Percentiles rank a stretch among this genome's conserved stretches.
Evolutionary conservation across 2,113 vertebrate genomes (phyloP).

Genomic region (Salvelinus sp.): DNA sequence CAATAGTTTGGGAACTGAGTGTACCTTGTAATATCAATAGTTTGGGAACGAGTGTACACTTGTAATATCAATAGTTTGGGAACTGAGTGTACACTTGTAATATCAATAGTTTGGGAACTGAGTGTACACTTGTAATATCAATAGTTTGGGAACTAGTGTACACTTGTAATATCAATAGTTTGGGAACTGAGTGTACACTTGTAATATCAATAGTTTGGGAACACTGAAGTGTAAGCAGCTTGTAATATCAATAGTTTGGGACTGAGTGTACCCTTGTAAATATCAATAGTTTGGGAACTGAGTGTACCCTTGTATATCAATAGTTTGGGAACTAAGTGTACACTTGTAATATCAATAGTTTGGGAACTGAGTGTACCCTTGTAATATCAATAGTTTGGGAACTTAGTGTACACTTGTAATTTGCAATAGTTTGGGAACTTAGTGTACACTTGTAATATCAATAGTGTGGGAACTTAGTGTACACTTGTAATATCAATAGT

Average conservation of each 20-base stretch:
- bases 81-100: constrained; percentile 49
- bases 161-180: constrained; percentile 21
- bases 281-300: constrained; percentile 65
- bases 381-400: too few species aligned
- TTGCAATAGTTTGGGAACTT: constrained; percentile 66
- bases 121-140: too few species aligned
- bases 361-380: constrained; percentile 59
- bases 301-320: constrained; percentile 25
- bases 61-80: constrained; percentile 40
- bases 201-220: constrained; percentile 43
- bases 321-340: constrained; percentile 16
- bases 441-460: constrained; percentile 25
- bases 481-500: too few species aligned
- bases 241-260: too few species aligned
- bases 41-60: constrained; percentile 16
- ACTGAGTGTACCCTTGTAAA: neutral
- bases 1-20: constrained; percentile 69
- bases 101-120: neutral
- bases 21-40: too few species aligned
- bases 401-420: neutral
- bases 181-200: too few species aligned
- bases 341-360: constrained; percentile 24
- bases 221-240: constrained; percentile 62
- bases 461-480: too few species aligned
- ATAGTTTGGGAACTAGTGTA: constrained; percentile 69